Percentiles rank a stretch among this genome's conserved stretches.
These are phyloP conservation scores for Eumaeus atala DNA, from an alignment of 1,140 invertebrate genomes.

Conservation along the genomic window DNA sequence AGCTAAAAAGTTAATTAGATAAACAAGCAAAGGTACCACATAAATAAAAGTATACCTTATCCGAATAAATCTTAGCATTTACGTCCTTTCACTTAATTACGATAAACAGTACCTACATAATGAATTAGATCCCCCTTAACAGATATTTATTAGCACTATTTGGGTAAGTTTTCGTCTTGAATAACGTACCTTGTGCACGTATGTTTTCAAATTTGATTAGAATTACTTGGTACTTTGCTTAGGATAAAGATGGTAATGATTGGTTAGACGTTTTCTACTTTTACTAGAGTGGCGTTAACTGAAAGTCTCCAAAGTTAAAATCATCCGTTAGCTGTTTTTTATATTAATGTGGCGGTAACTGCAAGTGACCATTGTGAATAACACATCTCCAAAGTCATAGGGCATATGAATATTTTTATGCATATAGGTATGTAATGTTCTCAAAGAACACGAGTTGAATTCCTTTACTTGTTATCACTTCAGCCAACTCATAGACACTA, in stretches of 20 bases:
- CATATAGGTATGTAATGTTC: no score
- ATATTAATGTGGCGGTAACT: no score
- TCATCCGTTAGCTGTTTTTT: no score
- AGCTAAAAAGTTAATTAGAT: slow-evolving; percentile 5
- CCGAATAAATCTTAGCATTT: slow-evolving; percentile 9
- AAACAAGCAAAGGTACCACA: not conserved
- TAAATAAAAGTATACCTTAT: slow-evolving; percentile 9
- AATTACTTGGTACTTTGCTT: no score
- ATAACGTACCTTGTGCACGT: slow-evolving; percentile 5
- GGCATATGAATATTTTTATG: no score
- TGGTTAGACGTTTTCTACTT: not conserved
- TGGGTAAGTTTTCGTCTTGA: slow-evolving; percentile 12
- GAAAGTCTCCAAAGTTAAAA: no score
- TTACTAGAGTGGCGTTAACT: no score
- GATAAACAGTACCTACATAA: slow-evolving; percentile 25
- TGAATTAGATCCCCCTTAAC: slow-evolving; percentile 21
- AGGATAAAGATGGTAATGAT: not conserved
- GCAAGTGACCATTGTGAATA: no score
- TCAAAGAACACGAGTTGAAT: no score
- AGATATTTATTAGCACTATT: slow-evolving; percentile 16
- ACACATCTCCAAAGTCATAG: no score
- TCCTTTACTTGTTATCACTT: no score
- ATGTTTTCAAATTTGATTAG: not conserved
- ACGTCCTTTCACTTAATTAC: slow-evolving; percentile 24
- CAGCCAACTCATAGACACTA: no score